Evolutionary conservation across 2,797 vertebrate species (phyloP).

Genomic region (Ceyx erithaca): DNA sequence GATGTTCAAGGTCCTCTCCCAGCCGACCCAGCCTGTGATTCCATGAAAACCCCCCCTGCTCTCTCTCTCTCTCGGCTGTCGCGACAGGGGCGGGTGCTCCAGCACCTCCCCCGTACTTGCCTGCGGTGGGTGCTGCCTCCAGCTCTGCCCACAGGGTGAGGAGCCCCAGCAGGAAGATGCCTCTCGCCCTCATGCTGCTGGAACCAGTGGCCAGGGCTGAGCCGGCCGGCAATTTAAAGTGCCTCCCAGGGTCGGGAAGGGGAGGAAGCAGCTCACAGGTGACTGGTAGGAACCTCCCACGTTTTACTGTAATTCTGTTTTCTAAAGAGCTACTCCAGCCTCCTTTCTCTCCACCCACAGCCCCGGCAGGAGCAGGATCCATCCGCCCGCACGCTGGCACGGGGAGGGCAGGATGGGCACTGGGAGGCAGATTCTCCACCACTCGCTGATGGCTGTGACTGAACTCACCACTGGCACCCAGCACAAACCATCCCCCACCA

Average conservation of each 20-base stretch:
- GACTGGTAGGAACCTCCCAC: constrained; percentile 46
- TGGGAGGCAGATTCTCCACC: neutral
- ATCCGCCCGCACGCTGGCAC: accelerated
- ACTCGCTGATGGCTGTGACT: neutral
- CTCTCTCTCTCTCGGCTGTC: accelerated
- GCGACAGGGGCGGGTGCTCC: neutral
- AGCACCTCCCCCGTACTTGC: neutral
- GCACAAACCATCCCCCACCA: too few relatives aligned
- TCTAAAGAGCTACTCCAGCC: neutral
- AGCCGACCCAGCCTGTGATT: neutral
- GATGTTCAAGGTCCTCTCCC: neutral
- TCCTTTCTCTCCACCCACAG: constrained; percentile 16
- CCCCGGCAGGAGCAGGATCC: neutral
- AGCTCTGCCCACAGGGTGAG: neutral
- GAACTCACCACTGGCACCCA: neutral
- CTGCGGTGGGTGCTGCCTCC: constrained; percentile 25
- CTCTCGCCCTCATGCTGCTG: neutral
- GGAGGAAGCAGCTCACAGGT: constrained; percentile 40
- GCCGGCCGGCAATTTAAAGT: constrained; percentile 8
- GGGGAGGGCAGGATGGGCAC: neutral
- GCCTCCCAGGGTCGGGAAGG: neutral
- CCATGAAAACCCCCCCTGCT: neutral
- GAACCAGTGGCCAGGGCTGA: neutral
- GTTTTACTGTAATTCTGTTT: neutral
- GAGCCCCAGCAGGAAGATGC: constrained; percentile 35